Base-by-base conservation (phyloP, 2,113 vertebrate species). In the Rhinichthys klamathensis region DNA sequence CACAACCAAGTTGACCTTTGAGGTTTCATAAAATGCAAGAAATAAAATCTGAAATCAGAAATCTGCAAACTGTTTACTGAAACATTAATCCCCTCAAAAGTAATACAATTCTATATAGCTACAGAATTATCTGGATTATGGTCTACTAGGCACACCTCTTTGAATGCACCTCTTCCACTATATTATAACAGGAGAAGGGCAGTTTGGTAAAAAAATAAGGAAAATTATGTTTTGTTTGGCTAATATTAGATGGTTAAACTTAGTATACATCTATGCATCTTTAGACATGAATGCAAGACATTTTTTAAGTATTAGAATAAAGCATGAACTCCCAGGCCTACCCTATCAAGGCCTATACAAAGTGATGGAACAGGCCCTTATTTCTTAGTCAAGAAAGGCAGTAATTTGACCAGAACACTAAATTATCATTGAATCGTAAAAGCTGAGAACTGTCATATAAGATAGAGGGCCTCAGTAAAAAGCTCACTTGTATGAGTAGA, bases 31-130 rank as follows among this genome's bases (percentile, higher is more conserved):
- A 56, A 67, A 56, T 44, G 30, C 21, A 65, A 16, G 44, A 21
- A 67, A 9, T 35, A 69, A 65, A 54, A 32, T 78, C 54, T 56
- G 54, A 25, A 67, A n/a, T 49, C 23, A 38, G 44, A 84, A 67
- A 56, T 32, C 61, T 35, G 16, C 41, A 5, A 49, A 74, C 41
- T 18, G 13, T 49, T 46, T 38, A 23, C 35, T 74, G 56, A 80
- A 56, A 87, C 75, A 79, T 79, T 18, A 75, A 74, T 21, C 51
- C 44, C 41, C 72, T 58, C 67, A 16, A 32, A 78, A 60, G 12
- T 63, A 58, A 60, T 60, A 83, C 6, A 61, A 73, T 70, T 30
- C 60, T 72, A 72, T 73, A 63, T 61, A 4, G 25, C 60, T 63
- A 63, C n/a, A 63, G 4, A 63, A 27, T 63, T 12, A 63, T 63